Evolutionary conservation across 2,797 vertebrate genomes (phyloP), one percentile per base, ranked within the genome.

Genomic region (Poecile montanus): DNA sequence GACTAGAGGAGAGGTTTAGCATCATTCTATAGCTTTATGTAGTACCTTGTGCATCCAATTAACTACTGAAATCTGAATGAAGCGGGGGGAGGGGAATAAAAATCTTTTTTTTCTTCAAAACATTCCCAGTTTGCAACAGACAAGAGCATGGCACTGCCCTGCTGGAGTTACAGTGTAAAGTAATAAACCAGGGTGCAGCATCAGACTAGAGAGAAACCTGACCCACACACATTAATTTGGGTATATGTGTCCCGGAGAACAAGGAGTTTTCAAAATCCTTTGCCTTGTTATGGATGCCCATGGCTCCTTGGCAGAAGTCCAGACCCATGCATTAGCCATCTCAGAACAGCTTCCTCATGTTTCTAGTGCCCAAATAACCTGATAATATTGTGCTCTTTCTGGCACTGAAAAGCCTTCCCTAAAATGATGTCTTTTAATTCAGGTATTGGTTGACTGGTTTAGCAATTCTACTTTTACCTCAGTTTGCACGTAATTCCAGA

Each of bases 21-120:
- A 38, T 77, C 34, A 60, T 83, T 89, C 66, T 81, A 20, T 74
- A 75, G 44, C 44, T 91, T 44, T 79, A 11, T 61, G 42, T 38
- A 61, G 29, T 75, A 76, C 16, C 12, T 83, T 1, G 0, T 73
- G 45, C 61, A 91, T 60, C 26, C 63, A 82, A 73, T 90, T 90
- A 94, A 73, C 78, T 85, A 96, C 86, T 67, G 71, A 86, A 91
- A 72, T 44, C 48, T 70, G 51, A 79, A 63, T 56, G 14, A 75
- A 4, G 38, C 6, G 9, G 15, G 0, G 2, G 4, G 21, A 2
- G 15, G 11, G 11, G 1, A 18, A n/a, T 12, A 61, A 68, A 47
- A n/a, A 11, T n/a, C 1, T n/a, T 76, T 66, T 32, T 65, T 81
- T 65, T 72, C 32, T 72, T 60, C 3, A 1, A 53, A 89, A 23